Base-by-base conservation (phyloP, 2,888 invertebrate genomes). In the Phytoseiulus persimilis region DNA sequence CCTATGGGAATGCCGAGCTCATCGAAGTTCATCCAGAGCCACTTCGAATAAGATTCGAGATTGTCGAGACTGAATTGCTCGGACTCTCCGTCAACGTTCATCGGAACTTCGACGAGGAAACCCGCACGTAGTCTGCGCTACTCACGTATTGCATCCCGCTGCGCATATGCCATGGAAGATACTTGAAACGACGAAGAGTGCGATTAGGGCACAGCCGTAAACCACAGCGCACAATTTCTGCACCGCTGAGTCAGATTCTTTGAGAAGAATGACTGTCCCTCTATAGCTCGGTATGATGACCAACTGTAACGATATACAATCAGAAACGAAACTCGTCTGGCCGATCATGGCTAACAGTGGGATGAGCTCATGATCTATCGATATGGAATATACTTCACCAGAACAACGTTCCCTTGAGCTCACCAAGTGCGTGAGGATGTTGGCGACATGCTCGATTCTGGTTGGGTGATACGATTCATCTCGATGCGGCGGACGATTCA, bases 141-240 rank as follows among this genome's bases (percentile, higher is more conserved):
- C 92, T 91, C 92, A 93, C 93, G 92, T 92, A 91, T 91, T 92
- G 83, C 92, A 91, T 32, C 92, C 92, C 23, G 23, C 18, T 65
- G 65, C 65, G 93, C 96, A 96, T 31, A 97, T 95, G 89, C 95
- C 95, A 92, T 98, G 98, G 94, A 97, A 98, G 92, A 95, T 95
- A 83, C 97, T 97, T 65, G 97, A 98, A 33, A 97, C 95, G 83
- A 95, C 95, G 93, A 98, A 98, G 90, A 98, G 95, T 90, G 96
- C 94, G 91, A 96, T 95, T 32, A 97, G 94, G 18, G 97, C 96
- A 83, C 95, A 94, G 5, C 98, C 98, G 93, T 98, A 98, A 90
- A 98, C 95, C 91, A 96, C 94, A 83, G 97, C 96, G 0, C 96
- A 96, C 91, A 96, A 93, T 91, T 95, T 94, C 93, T 98, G 96